Evolutionary conservation across 2,888 invertebrate species (phyloP).

Genomic region (Punctoribates punctum): DNA sequence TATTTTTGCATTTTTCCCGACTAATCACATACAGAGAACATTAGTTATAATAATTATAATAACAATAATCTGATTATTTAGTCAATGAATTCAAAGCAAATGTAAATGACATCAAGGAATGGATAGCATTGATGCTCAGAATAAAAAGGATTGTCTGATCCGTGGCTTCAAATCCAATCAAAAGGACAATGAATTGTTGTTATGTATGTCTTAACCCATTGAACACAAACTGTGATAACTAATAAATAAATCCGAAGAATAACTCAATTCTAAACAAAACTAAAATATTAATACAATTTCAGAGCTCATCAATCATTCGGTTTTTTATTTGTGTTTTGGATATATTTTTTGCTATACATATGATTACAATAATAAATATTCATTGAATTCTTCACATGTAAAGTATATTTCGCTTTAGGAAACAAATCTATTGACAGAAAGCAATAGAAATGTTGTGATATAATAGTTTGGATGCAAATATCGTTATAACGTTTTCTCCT

Average conservation of each 20-base stretch:
- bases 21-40: not conserved
- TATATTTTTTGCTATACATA: not conserved
- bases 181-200: too few relatives aligned
- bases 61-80: not conserved
- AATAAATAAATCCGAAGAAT: not conserved
- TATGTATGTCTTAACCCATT: too few relatives aligned
- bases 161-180: too few relatives aligned
- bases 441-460: not conserved
- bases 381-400: not conserved
- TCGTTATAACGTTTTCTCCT: not conserved
- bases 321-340: not conserved
- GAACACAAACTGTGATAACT: too few relatives aligned
- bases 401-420: not conserved
- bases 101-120: not conserved
- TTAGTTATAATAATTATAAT: not conserved
- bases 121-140: too few relatives aligned
- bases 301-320: constrained; percentile 1
- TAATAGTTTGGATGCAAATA: not conserved
- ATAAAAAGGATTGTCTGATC: too few relatives aligned
- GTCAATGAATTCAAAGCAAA: not conserved
- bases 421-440: not conserved
- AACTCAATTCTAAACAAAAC: not conserved
- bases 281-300: not conserved
- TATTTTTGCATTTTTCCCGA: not conserved
- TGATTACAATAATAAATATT: not conserved